Base-by-base conservation (phyloP, 2,888 invertebrate species). In the Keiferia lycopersicella region DNA sequence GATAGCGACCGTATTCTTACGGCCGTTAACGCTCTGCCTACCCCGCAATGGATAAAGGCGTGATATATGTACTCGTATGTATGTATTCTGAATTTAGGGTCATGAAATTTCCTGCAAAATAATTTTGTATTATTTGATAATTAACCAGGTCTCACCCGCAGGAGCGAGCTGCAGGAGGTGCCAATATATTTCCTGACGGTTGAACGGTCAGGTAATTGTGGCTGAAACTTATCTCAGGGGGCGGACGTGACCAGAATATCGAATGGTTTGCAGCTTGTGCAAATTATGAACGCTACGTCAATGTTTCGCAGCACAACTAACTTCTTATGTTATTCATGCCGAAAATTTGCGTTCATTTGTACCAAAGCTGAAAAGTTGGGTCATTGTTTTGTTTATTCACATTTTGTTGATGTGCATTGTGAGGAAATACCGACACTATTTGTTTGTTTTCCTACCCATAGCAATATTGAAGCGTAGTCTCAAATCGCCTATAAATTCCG, bases 131-230 rank as follows among this genome's bases (percentile, higher is more conserved):
- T 8, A 34, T 34, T 4, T 4, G 34, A 34, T 34, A 34, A 34
- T 34, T 34, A 8, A 30, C 30, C 10, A 4, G 7, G 8, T 30
- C 30, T 30, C 30, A 26, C 26, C 14, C 8, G 26, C 30, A 34
- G 16, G 30, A 56, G 56, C 57, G 34, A 3, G 57, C 83, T 83
- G 83, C 85, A 86, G 82, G 81, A 88, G 86, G 86, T 87, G 88
- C 88, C 88, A 89, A 89, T 88, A 89, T 89, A 88, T 89, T 88
- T 88, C 81, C 88, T 88, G 87, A 84, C 86, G 88, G 81, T 82
- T 87, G 87, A 88, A 83, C 88, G 87, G 87, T 86, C 88, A 86
- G 88, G 88, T 90, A 88, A 88, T 90, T 89, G 88, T 88, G 88
- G 88, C 80, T 87, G 87, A 86, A 88, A 88, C 88, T 89, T 90